Evolutionary conservation across 2,113 vertebrate genomes (phyloP).

Genomic region (Pipa parva): DNA sequence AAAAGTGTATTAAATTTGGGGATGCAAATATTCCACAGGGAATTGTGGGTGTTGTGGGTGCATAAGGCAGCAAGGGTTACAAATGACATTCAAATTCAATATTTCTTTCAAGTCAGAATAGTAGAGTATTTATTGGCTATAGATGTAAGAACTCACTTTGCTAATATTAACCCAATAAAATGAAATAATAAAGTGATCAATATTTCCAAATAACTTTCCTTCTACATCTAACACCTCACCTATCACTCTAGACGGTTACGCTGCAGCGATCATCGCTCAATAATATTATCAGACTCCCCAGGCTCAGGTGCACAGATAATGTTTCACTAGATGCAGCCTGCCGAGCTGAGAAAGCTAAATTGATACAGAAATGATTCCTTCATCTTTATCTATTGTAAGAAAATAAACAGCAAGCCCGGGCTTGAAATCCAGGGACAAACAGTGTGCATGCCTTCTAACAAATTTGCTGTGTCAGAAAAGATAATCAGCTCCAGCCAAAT

Average conservation of each 20-base stretch:
- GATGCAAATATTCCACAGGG: too few relatives aligned
- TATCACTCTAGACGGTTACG: neutral
- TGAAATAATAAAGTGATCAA: neutral
- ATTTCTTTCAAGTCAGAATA: too few relatives aligned
- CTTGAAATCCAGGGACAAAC: slow-evolving; percentile 39
- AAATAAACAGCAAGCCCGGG: slow-evolving; percentile 14
- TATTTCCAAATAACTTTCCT: neutral
- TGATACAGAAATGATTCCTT: slow-evolving; percentile 22
- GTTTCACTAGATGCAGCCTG: slow-evolving; percentile 14
- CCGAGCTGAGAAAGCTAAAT: slow-evolving; percentile 9
- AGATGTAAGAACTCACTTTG: neutral
- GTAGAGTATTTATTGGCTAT: neutral
- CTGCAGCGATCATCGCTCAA: slow-evolving; percentile 16
- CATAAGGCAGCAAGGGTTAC: too few relatives aligned
- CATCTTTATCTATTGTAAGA: slow-evolving; percentile 25
- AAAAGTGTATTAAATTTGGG: too few relatives aligned
- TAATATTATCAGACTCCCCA: slow-evolving; percentile 7
- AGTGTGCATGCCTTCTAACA: slow-evolving; percentile 69
- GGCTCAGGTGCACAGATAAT: slow-evolving; percentile 27
- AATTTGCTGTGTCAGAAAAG: slow-evolving; percentile 79
- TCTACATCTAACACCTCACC: neutral
- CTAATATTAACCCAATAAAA: neutral
- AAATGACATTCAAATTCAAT: too few relatives aligned
- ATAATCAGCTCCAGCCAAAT: slow-evolving; percentile 80
- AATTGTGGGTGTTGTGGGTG: too few relatives aligned